phyloP scores from a whole-genome alignment of 2,888 invertebrate species.

The Sarcophaga subvicina region DNA sequence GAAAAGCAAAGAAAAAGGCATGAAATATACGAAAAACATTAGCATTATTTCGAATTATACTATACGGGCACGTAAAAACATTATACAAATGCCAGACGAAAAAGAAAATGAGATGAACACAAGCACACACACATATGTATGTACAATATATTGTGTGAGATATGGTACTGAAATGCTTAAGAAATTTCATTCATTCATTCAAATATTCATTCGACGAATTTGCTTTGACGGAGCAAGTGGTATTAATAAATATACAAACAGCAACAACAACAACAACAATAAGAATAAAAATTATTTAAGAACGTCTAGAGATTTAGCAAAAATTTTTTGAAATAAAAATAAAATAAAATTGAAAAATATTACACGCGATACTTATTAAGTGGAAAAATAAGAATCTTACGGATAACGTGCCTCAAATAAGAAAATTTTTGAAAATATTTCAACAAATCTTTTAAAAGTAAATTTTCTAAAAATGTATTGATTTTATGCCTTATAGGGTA shows the following conservation, averaged over 20 bases:
- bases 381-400: too few species aligned
- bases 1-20: too few species aligned
- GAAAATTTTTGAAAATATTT: too few species aligned
- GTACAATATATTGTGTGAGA: too few species aligned
- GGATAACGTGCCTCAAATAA: too few species aligned
- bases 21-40: too few species aligned
- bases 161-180: constrained; percentile 36
- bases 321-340: not conserved
- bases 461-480: too few species aligned
- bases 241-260: constrained; percentile 53
- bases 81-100: constrained; percentile 50
- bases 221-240: constrained; percentile 67
- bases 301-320: constrained; percentile 38
- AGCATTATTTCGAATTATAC: constrained; percentile 43
- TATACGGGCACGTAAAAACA: not conserved
- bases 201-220: constrained; percentile 44
- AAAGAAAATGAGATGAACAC: constrained; percentile 17
- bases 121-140: not conserved
- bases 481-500: too few species aligned
- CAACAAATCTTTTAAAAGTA: too few species aligned
- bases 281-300: constrained; percentile 4
- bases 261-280: not conserved
- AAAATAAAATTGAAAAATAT: too few species aligned
- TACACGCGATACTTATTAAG: too few species aligned
- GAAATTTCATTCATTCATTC: constrained; percentile 65